Evolutionary conservation across 92 coral and sea anemone species (phyloP).

Genomic region (Parazoanthus darwini): DNA sequence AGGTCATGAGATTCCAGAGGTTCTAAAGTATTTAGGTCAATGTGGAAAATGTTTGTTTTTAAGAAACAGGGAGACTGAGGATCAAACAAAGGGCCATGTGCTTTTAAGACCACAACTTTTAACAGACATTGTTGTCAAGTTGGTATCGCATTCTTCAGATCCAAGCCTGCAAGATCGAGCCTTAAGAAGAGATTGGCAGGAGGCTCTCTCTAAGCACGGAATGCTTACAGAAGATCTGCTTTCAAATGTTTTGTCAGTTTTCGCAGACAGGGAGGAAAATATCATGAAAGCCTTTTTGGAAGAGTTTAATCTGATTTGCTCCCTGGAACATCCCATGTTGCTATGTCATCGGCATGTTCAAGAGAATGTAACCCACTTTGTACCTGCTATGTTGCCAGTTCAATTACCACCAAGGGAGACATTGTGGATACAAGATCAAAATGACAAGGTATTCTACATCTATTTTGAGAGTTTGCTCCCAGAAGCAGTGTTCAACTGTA

Average conservation of each 20-base stretch:
- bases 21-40: background rate
- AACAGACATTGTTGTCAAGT: background rate
- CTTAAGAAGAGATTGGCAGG: constrained; percentile 7
- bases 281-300: constrained; percentile 51
- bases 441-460: background rate
- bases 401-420: background rate
- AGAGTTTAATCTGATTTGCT: constrained; percentile 53
- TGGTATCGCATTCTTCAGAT: background rate
- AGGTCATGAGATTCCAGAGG: background rate
- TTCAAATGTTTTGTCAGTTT: background rate
- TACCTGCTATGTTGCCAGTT: constrained; percentile 1
- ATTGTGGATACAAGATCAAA: background rate
- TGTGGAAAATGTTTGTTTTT: background rate
- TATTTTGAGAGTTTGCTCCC: constrained; percentile 1
- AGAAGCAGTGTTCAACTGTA: background rate
- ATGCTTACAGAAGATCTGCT: background rate
- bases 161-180: background rate
- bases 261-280: background rate
- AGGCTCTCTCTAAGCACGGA: background rate
- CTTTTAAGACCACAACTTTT: constrained; percentile 4
- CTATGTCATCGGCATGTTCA: background rate
- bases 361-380: constrained; percentile 1
- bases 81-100: background rate
- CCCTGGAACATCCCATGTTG: background rate
- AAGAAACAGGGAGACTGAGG: background rate